Conservation (phyloP, 1,140 invertebrate species). For the Drosophila eugracilis region DNA sequence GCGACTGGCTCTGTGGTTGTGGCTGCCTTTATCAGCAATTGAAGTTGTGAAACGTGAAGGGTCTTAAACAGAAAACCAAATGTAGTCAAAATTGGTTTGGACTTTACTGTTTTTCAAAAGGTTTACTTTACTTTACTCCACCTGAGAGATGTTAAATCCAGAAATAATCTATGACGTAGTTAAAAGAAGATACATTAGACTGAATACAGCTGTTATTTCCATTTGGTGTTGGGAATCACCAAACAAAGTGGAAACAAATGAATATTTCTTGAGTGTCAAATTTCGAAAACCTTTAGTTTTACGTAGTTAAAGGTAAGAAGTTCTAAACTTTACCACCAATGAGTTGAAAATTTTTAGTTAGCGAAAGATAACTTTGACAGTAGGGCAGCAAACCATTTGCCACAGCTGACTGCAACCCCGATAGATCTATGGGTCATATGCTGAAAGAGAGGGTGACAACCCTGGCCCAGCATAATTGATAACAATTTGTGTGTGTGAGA, state of each 20-base stretch:
- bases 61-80: background rate
- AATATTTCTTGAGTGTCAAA: no score
- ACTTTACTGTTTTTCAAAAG: no score
- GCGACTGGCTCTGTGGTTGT: slow-evolving; percentile 32
- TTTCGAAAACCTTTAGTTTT: no score
- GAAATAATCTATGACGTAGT: no score
- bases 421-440: background rate
- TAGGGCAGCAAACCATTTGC: slow-evolving; percentile 16
- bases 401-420: slow-evolving; percentile 15
- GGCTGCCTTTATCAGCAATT: slow-evolving; percentile 49
- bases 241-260: no score
- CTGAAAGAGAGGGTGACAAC: slow-evolving; percentile 44
- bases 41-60: slow-evolving; percentile 27
- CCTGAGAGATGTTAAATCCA: no score
- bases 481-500: slow-evolving; percentile 41
- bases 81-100: background rate
- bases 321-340: no score
- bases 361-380: background rate
- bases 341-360: background rate
- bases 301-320: background rate
- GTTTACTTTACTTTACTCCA: no score
- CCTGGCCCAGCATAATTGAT: slow-evolving; percentile 69
- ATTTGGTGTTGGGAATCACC: no score
- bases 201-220: no score
- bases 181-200: no score